phyloP scores from a whole-genome alignment of 2,888 invertebrate species.

The Sphaerophoria taeniata region DNA sequence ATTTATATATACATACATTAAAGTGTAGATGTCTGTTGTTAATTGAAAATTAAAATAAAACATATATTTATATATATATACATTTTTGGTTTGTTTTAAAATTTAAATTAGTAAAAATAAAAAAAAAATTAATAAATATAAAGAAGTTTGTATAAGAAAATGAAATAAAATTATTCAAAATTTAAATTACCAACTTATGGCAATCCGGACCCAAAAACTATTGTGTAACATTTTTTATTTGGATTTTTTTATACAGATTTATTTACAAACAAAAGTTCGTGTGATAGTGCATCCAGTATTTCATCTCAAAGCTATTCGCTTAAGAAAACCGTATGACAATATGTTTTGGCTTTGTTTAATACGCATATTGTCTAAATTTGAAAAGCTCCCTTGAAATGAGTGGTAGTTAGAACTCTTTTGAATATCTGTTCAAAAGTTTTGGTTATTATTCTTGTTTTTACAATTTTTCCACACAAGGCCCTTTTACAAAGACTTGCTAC shows the following conservation, averaged over 20 bases:
- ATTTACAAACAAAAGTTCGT: conserved; percentile 64
- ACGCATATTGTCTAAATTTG: conserved; percentile 11
- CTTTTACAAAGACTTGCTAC: conserved; percentile 52
- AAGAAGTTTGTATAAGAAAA: conserved; percentile 68
- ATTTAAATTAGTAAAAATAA: conserved; percentile 56
- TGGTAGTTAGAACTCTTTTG: conserved; percentile 54
- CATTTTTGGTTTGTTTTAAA: conserved; percentile 49
- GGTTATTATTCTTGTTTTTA: conserved; percentile 40
- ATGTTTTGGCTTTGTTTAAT: neutral
- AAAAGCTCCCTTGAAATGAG: conserved; percentile 47
- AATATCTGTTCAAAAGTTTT: conserved; percentile 53
- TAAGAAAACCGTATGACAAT: neutral
- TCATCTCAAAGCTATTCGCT: conserved; percentile 53
- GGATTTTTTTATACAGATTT: conserved; percentile 65
- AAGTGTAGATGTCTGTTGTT: conserved; percentile 81
- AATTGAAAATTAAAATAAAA: conserved; percentile 57
- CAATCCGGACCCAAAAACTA: conserved; percentile 23
- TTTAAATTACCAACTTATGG: conserved; percentile 25
- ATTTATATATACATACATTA: conserved; percentile 76
- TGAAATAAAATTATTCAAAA: conserved; percentile 43
- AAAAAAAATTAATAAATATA: conserved; percentile 47
- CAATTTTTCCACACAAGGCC: conserved; percentile 62
- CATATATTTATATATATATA: conserved; percentile 51
- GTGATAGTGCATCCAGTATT: conserved; percentile 76
- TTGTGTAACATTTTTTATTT: conserved; percentile 1